Evolutionary conservation across 2,113 vertebrate genomes (phyloP).

Genomic region (Cephalopterus ornatus): DNA sequence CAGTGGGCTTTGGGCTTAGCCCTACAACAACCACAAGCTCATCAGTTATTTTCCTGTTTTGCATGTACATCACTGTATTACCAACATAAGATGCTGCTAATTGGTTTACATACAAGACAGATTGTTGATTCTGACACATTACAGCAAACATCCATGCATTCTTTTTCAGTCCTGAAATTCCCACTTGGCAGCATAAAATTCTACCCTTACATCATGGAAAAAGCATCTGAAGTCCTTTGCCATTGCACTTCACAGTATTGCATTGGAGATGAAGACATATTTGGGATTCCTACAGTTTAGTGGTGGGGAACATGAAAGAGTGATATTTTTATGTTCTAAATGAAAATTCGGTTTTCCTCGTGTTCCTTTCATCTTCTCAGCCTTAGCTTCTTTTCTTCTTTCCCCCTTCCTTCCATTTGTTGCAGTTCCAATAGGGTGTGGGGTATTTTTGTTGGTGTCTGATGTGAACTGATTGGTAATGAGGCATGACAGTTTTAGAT

Average conservation of each 20-base stretch:
- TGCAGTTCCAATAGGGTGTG: background rate
- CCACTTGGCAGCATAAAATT: conserved; percentile 19
- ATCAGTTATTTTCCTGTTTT: background rate
- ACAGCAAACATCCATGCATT: conserved; percentile 18
- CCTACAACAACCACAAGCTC: background rate
- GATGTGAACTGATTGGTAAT: background rate
- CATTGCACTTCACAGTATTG: background rate
- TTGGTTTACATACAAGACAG: conserved; percentile 1
- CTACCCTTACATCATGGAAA: conserved; percentile 20
- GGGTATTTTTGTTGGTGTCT: background rate
- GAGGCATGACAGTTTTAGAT: background rate
- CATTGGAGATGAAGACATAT: background rate
- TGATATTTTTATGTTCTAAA: background rate
- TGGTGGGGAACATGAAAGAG: background rate
- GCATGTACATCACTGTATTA: background rate
- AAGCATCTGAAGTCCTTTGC: conserved; percentile 11
- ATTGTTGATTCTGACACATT: conserved; percentile 8
- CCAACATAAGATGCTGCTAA: background rate
- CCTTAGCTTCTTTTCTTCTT: background rate
- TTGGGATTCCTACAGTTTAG: conserved; percentile 34
- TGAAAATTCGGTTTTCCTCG: background rate
- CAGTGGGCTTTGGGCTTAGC: background rate
- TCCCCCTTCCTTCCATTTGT: background rate
- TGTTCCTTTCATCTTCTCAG: background rate
- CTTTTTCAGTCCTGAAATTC: conserved; percentile 26